These are phyloP conservation scores for Drosophila ezoana DNA, from an alignment of 2,888 invertebrate genomes.

Conservation along the genomic window DNA sequence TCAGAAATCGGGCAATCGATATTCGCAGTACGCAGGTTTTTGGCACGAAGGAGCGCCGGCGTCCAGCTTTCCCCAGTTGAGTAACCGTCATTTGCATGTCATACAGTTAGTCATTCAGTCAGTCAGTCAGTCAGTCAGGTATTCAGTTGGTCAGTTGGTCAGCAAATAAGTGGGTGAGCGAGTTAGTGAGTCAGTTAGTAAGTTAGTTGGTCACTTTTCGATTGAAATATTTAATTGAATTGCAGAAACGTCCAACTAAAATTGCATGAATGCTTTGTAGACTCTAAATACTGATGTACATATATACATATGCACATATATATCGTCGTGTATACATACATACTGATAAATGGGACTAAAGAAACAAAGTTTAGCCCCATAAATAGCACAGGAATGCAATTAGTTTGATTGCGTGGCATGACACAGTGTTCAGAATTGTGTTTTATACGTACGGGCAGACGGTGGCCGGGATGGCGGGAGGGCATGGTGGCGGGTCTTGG, in stretches of 20 bases:
- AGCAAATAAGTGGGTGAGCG: constrained; percentile 6
- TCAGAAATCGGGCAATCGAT: constrained; percentile 56
- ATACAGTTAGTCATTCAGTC: constrained; percentile 13
- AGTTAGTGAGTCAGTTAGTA: constrained; percentile 11
- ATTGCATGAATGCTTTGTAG: constrained; percentile 2
- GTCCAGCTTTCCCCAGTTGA: constrained; percentile 16
- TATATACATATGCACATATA: background rate
- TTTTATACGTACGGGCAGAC: constrained; percentile 1
- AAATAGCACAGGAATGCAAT: constrained; percentile 54
- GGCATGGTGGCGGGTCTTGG: too few species aligned
- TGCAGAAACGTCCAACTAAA: constrained; percentile 35
- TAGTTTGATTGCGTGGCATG: constrained; percentile 53
- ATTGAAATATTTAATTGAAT: constrained; percentile 69
- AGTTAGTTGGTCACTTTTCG: constrained; percentile 40
- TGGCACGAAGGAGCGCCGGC: constrained; percentile 42
- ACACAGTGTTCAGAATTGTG: constrained; percentile 31
- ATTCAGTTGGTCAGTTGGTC: constrained; percentile 1
- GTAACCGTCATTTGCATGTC: constrained; percentile 40
- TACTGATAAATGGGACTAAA: background rate
- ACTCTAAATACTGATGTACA: background rate
- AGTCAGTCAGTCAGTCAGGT: background rate
- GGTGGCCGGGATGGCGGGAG: background rate
- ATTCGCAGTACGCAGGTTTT: constrained; percentile 53
- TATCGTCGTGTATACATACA: background rate
- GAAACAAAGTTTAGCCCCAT: constrained; percentile 15